phyloP scores from a whole-genome alignment of 2,888 invertebrate genomes.

The Meiosimyza platycephala region DNA sequence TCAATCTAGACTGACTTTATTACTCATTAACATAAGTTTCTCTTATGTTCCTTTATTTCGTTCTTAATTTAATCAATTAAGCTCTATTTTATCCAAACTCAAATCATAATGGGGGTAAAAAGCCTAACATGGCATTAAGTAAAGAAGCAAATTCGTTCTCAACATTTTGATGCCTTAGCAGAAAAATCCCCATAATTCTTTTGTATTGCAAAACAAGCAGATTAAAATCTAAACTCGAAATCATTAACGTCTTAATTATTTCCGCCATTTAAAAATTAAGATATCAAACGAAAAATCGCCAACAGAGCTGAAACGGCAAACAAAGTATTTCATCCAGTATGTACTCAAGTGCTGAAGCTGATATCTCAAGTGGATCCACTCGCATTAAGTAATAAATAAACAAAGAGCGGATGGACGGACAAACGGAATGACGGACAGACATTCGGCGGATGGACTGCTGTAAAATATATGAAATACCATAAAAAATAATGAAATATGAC shows the following conservation, averaged over 20 bases:
- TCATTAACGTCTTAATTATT: conserved; percentile 37
- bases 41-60: no score
- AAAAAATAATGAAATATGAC: conserved; percentile 16
- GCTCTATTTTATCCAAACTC: no score
- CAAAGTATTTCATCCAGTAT: conserved; percentile 23
- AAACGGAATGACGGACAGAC: background rate
- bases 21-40: no score
- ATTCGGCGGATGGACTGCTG: conserved; percentile 5
- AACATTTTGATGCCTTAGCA: no score
- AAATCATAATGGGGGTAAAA: no score
- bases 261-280: conserved; percentile 31
- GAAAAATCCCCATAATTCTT: background rate
- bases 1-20: no score
- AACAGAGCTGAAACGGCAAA: conserved; percentile 15
- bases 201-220: conserved; percentile 3
- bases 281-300: conserved; percentile 26
- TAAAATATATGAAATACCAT: conserved; percentile 7
- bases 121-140: no score
- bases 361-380: conserved; percentile 30
- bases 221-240: conserved; percentile 28
- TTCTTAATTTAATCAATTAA: no score
- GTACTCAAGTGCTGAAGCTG: conserved; percentile 20
- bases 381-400: background rate
- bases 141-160: no score
- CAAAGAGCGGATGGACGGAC: conserved; percentile 8